A percentile compares a stretch with the other conserved stretches of the same genome.
phyloP scores from a whole-genome alignment of 2,797 vertebrate species.

The Furcifer pardalis region DNA sequence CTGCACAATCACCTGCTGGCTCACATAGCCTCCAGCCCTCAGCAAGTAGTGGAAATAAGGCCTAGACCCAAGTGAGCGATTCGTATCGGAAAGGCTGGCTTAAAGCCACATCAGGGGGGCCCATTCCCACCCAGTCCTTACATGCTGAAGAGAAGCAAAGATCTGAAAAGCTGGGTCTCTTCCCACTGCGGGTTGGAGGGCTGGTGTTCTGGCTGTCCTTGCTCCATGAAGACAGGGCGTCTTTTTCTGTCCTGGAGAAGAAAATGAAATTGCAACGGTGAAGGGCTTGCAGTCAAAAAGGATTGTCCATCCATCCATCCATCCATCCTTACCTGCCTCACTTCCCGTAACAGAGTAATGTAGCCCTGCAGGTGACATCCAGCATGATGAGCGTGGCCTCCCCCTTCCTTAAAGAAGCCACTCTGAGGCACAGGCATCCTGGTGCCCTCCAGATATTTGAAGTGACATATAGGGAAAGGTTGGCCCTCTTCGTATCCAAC shows the following conservation, averaged over 20 bases:
- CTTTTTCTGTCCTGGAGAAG: slow-evolving; percentile 64
- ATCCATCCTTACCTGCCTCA: slow-evolving; percentile 21
- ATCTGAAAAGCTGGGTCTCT: slow-evolving; percentile 74
- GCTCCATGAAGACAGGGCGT: slow-evolving; percentile 48
- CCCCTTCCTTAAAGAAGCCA: background rate
- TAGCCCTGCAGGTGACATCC: slow-evolving; percentile 1
- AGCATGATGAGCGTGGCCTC: background rate
- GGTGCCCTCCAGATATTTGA: background rate
- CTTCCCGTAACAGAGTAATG: background rate
- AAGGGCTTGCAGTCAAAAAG: background rate
- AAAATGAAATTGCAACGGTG: slow-evolving; percentile 37
- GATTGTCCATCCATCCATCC: too few relatives aligned
- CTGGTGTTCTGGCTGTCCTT: slow-evolving; percentile 64
- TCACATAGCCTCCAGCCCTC: too few relatives aligned
- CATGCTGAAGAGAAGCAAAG: slow-evolving; percentile 74
- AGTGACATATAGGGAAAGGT: too few relatives aligned
- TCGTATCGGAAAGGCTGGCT: background rate
- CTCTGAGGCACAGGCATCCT: too few relatives aligned
- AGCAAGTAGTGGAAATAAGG: background rate
- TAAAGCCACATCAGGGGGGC: background rate
- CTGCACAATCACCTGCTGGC: background rate
- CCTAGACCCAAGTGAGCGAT: background rate
- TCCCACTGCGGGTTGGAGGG: slow-evolving; percentile 73
- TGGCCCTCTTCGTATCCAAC: too few relatives aligned
- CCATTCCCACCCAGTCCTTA: slow-evolving; percentile 61